Conservation (phyloP, 2,888 invertebrate genomes). For the Helleia helle region DNA sequence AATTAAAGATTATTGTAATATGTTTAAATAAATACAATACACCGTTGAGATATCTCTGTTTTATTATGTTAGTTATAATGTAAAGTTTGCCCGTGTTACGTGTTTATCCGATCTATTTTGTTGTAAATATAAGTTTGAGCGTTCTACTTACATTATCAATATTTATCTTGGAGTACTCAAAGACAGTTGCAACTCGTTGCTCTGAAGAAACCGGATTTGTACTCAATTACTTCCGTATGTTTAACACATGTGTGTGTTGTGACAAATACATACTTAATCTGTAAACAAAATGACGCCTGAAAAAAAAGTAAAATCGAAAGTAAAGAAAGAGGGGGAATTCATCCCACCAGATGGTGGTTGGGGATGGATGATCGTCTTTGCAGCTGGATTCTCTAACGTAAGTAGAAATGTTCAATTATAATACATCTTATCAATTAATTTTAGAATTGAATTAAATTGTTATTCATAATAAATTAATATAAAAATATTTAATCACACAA, state of each 20-base stretch:
- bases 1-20: not conserved
- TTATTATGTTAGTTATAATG: not conserved
- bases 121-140: not conserved
- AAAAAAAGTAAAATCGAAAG: conserved; percentile 37
- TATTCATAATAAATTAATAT: too few relatives aligned
- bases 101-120: not conserved
- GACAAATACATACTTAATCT: conserved; percentile 10
- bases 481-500: not conserved
- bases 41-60: not conserved
- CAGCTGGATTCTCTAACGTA: conserved; percentile 82
- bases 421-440: too few relatives aligned
- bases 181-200: not conserved
- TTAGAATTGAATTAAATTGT: too few relatives aligned
- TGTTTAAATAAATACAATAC: not conserved
- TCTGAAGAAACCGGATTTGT: not conserved
- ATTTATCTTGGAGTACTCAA: not conserved
- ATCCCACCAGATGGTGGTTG: conserved; percentile 84
- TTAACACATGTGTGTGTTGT: not conserved
- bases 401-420: too few relatives aligned
- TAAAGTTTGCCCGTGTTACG: not conserved
- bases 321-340: conserved; percentile 71
- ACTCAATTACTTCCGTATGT: not conserved
- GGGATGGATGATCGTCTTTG: conserved; percentile 83
- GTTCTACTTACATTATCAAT: not conserved
- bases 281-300: conserved; percentile 39